A percentile compares a stretch with the other conserved stretches of the same genome.
These are phyloP conservation scores for Intellagama lesueurii DNA, from an alignment of 2,797 vertebrate genomes.

Conservation along the genomic window DNA sequence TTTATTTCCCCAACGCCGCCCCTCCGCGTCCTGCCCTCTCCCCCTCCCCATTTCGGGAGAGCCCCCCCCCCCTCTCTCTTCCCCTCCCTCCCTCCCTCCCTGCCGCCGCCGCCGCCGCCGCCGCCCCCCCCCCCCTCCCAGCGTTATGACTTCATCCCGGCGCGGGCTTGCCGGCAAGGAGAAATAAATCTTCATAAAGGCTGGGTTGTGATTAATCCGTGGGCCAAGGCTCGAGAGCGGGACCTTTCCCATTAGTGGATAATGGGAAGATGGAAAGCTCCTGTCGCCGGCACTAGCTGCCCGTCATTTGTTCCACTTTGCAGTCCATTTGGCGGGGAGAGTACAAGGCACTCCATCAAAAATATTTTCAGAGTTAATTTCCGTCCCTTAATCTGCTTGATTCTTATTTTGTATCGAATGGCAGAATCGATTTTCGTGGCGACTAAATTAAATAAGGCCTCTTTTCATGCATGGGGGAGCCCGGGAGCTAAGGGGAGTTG, in stretches of 20 bases:
- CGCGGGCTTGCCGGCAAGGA: constrained; percentile 61
- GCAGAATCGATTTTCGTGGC: constrained; percentile 95
- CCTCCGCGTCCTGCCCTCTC: not conserved
- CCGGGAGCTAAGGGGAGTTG: constrained; percentile 48
- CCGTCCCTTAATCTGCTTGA: constrained; percentile 95
- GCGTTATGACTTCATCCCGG: constrained; percentile 77
- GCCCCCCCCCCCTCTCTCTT: not conserved
- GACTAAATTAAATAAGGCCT: constrained; percentile 91
- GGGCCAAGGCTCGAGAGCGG: constrained; percentile 93
- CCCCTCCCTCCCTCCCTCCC: not conserved
- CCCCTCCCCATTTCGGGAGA: not conserved
- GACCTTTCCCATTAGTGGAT: constrained; percentile 97
- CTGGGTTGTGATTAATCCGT: constrained; percentile 94
- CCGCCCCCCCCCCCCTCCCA: constrained; percentile 59
- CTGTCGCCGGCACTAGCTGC: constrained; percentile 96
- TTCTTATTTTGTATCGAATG: constrained; percentile 96
- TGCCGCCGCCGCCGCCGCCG: not conserved
- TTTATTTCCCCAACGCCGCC: not conserved
- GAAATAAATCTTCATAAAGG: constrained; percentile 99
- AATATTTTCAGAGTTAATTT: constrained; percentile 98
- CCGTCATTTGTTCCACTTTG: constrained; percentile 99
- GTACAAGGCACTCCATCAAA: constrained; percentile 96
- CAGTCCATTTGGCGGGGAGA: constrained; percentile 96
- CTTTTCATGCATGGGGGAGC: constrained; percentile 65
- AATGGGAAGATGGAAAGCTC: constrained; percentile 98